phyloP scores from a whole-genome alignment of 2,797 vertebrate species.

The Dallia pectoralis region DNA sequence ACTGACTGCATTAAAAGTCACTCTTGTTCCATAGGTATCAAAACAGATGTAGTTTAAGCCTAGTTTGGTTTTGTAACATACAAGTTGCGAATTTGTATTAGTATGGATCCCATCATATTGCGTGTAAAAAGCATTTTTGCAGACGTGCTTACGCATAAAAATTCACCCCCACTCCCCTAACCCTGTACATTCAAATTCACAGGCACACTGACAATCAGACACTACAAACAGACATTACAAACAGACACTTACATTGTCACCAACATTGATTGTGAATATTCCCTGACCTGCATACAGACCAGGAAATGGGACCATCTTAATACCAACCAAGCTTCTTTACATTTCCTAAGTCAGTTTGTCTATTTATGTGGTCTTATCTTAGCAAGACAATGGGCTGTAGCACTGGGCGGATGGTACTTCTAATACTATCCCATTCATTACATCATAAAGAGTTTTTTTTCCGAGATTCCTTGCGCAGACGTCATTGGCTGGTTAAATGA shows the following conservation, averaged over 20 bases:
- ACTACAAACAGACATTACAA: constrained; percentile 16
- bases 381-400: neutral
- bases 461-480: no score
- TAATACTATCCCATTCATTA: no score
- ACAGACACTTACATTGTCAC: neutral
- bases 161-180: neutral
- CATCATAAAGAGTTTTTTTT: no score
- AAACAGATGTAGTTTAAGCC: no score
- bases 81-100: neutral
- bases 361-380: neutral
- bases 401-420: no score
- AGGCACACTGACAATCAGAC: constrained; percentile 24
- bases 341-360: neutral
- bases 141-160: constrained; percentile 6
- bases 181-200: constrained; percentile 12
- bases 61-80: no score
- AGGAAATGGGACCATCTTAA: neutral
- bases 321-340: neutral
- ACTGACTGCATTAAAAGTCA: neutral
- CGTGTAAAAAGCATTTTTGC: neutral
- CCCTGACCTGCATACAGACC: neutral
- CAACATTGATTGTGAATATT: neutral
- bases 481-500: no score
- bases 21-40: no score
- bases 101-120: neutral